phyloP scores from a whole-genome alignment of 2,888 invertebrate species.

The Trimorus sp. region DNA sequence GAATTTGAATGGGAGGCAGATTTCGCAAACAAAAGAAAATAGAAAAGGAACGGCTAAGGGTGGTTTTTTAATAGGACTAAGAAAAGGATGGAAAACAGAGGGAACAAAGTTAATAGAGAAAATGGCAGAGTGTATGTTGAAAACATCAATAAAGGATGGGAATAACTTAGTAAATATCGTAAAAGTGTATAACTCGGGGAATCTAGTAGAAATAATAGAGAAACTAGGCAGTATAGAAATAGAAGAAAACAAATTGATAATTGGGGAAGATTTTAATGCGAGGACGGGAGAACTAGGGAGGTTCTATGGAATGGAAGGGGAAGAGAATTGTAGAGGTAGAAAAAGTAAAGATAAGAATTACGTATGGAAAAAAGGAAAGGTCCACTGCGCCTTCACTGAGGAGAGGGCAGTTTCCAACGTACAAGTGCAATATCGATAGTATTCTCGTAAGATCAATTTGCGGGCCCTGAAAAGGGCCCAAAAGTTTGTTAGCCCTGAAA shows the following conservation, averaged over 20 bases:
- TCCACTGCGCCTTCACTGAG: no score
- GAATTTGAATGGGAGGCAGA: conserved; percentile 44
- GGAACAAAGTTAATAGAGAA: not conserved
- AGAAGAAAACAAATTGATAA: not conserved
- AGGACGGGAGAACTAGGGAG: conserved; percentile 4
- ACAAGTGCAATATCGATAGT: no score
- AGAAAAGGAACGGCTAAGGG: not conserved
- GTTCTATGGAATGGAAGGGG: conserved; percentile 1
- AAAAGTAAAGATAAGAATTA: no score
- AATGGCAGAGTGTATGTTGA: not conserved
- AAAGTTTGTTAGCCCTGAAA: no score
- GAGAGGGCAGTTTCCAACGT: no score
- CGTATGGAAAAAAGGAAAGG: no score
- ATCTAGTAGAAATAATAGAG: conserved; percentile 10
- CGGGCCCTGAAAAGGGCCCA: no score
- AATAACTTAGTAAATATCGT: conserved; percentile 15
- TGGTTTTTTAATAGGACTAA: conserved; percentile 4
- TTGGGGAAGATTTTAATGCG: conserved; percentile 23
- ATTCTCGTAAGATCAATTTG: no score
- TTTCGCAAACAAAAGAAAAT: conserved; percentile 19
- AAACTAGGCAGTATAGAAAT: not conserved
- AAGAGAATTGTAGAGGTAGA: no score
- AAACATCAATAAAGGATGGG: conserved; percentile 16
- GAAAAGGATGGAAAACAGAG: conserved; percentile 12
- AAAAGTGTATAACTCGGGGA: conserved; percentile 25